phyloP scores from a whole-genome alignment of 2,113 vertebrate species.

The Ranitomeya imitator region DNA sequence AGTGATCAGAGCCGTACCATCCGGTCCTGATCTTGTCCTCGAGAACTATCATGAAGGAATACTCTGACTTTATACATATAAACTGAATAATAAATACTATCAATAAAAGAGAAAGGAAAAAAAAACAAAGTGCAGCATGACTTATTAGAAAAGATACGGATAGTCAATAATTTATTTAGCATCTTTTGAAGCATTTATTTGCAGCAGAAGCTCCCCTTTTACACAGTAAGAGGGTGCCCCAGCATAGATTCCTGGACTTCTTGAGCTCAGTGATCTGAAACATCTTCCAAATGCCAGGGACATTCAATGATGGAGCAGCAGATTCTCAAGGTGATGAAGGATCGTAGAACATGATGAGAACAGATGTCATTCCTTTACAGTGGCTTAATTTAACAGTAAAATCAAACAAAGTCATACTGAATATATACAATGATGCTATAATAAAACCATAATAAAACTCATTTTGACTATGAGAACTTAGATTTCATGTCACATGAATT shows the following conservation, averaged over 20 bases:
- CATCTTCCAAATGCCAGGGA: not conserved
- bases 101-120: not conserved
- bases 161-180: conserved; percentile 14
- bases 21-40: too few relatives aligned
- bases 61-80: too few relatives aligned
- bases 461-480: not conserved
- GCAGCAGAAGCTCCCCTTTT: conserved; percentile 6
- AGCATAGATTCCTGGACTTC: not conserved
- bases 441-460: not conserved
- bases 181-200: conserved; percentile 7
- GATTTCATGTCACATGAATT: not conserved
- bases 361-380: not conserved
- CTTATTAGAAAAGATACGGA: not conserved
- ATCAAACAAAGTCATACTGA: not conserved
- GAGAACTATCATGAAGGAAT: too few relatives aligned
- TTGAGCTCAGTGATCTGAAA: not conserved
- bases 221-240: conserved; percentile 37
- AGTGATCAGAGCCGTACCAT: too few relatives aligned
- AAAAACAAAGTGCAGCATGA: not conserved
- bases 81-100: not conserved
- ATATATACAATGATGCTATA: not conserved
- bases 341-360: not conserved
- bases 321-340: not conserved
- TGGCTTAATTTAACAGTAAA: not conserved
- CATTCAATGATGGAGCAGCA: not conserved